phyloP scores from a whole-genome alignment of 2,797 vertebrate species.

The Trichosurus vulpecula region DNA sequence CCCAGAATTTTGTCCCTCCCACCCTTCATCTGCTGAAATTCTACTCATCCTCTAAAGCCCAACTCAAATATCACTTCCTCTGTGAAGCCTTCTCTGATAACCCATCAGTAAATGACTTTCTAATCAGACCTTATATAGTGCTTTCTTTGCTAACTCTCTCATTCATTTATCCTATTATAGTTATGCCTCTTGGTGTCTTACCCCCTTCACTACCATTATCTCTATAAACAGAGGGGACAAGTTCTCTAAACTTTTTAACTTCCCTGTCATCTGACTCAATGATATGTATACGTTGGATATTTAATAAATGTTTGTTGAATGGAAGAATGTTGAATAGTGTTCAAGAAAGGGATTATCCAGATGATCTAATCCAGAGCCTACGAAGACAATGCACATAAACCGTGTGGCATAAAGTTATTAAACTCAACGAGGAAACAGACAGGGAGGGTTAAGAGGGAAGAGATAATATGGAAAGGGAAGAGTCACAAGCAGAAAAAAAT shows the following conservation, averaged over 20 bases:
- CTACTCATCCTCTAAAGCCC: not conserved
- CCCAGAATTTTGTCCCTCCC: not conserved
- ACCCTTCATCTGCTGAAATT: not conserved
- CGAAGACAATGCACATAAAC: not conserved
- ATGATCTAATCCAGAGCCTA: not conserved
- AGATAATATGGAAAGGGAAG: too few species aligned
- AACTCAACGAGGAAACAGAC: too few species aligned
- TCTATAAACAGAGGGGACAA: not conserved
- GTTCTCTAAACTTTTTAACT: not conserved
- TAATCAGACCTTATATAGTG: not conserved
- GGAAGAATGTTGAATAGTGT: not conserved
- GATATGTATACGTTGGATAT: not conserved
- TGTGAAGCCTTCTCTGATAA: not conserved
- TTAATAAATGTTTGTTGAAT: constrained; percentile 27
- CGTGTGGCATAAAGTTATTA: too few species aligned
- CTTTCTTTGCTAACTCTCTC: not conserved
- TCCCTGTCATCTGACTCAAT: not conserved
- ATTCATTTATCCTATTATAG: not conserved
- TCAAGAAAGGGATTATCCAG: not conserved
- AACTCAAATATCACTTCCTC: not conserved
- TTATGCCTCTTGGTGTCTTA: not conserved
- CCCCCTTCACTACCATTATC: not conserved
- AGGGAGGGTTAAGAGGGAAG: too few species aligned
- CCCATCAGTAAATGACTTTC: not conserved
- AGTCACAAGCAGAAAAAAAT: too few species aligned